Percentiles rank a stretch among this genome's conserved stretches.
These are phyloP conservation scores for Zootermopsis nevadensis DNA, from an alignment of 2,888 invertebrate genomes.

Conservation along the genomic window DNA sequence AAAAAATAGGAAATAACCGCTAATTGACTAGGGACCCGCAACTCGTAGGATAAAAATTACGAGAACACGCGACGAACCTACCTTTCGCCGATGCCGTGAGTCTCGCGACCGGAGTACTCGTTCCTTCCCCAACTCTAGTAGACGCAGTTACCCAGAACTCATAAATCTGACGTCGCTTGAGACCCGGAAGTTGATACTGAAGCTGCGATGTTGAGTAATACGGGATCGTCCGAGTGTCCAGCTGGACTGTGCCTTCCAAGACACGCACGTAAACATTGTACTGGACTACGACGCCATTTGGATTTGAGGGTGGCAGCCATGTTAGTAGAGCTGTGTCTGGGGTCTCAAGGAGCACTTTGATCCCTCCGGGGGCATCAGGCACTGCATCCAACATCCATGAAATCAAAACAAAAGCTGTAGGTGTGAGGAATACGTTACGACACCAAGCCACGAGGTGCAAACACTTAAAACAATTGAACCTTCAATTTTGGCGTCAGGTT, in stretches of 20 bases:
- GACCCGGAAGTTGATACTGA: slow-evolving; percentile 67
- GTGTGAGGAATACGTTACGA: background rate
- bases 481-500: too few relatives aligned
- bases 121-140: slow-evolving; percentile 62
- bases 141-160: slow-evolving; percentile 64
- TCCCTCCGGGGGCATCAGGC: slow-evolving; percentile 64
- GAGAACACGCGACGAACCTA: slow-evolving; percentile 54
- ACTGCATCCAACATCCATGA: slow-evolving; percentile 57
- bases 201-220: slow-evolving; percentile 47
- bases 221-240: slow-evolving; percentile 50
- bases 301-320: slow-evolving; percentile 64
- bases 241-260: slow-evolving; percentile 44
- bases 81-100: slow-evolving; percentile 64
- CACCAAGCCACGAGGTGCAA: background rate
- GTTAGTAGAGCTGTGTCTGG: slow-evolving; percentile 63
- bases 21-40: too few relatives aligned
- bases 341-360: slow-evolving; percentile 63
- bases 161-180: slow-evolving; percentile 68
- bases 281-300: slow-evolving; percentile 63
- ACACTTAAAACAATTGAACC: too few relatives aligned
- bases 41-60: background rate
- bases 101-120: slow-evolving; percentile 63
- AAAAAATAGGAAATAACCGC: too few relatives aligned
- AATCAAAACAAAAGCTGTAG: slow-evolving; percentile 10
- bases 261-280: slow-evolving; percentile 59